Evolutionary conservation across 2,888 invertebrate genomes (phyloP).

Genomic region (Lochmaea crataegi): DNA sequence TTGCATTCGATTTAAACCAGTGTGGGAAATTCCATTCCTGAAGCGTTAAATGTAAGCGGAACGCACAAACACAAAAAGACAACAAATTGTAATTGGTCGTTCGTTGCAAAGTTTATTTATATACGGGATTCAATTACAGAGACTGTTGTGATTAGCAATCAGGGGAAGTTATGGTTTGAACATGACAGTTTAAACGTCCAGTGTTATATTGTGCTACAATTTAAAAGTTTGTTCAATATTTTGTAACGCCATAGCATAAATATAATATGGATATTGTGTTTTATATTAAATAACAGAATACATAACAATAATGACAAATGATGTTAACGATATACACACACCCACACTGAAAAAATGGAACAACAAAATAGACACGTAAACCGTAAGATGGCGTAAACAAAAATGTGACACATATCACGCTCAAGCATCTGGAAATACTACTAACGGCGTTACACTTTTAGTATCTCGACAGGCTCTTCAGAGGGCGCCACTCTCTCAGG

Average conservation of each 20-base stretch:
- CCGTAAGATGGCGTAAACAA: too few relatives aligned
- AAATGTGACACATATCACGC: too few relatives aligned
- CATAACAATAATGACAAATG: too few relatives aligned
- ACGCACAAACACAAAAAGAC: constrained; percentile 12
- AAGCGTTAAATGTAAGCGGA: background rate
- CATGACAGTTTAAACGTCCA: constrained; percentile 40
- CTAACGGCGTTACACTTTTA: too few relatives aligned
- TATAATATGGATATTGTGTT: background rate
- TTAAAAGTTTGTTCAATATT: constrained; percentile 10
- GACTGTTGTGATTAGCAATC: constrained; percentile 49
- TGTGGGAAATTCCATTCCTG: background rate
- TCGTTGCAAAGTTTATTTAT: constrained; percentile 40
- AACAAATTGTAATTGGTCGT: constrained; percentile 34
- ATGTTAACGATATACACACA: too few relatives aligned
- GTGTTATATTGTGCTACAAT: constrained; percentile 24
- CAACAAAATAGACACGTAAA: too few relatives aligned
- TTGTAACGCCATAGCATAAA: background rate
- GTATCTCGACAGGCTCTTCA: too few relatives aligned
- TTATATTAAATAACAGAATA: background rate
- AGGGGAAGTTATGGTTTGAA: constrained; percentile 44
- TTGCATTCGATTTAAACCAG: background rate
- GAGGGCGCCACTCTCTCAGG: too few relatives aligned
- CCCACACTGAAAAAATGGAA: too few relatives aligned
- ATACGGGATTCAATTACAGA: constrained; percentile 51
- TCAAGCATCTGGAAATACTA: too few relatives aligned